These are phyloP conservation scores for Erpornis zantholeuca DNA, from an alignment of 2,113 vertebrate species.

Conservation along the genomic window DNA sequence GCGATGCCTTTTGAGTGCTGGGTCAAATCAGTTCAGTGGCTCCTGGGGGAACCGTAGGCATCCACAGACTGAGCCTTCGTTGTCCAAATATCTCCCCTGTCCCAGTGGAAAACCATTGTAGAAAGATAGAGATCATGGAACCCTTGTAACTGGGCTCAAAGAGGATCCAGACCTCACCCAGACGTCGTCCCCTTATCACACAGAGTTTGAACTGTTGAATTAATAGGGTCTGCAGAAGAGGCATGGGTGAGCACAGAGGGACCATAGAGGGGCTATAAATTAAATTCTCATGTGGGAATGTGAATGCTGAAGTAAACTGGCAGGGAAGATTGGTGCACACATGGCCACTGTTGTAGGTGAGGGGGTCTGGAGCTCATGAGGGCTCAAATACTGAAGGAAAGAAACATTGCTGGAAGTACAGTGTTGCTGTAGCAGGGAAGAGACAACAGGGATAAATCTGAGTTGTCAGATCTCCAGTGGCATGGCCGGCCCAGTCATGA, in stretches of 20 bases:
- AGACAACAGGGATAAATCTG: rapidly evolving
- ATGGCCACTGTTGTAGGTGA: not conserved
- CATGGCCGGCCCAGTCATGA: rapidly evolving
- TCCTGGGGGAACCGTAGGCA: not conserved
- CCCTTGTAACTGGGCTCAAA: not conserved
- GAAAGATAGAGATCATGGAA: not conserved
- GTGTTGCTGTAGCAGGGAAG: not conserved
- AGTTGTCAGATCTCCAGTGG: not conserved
- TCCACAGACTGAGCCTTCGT: not conserved
- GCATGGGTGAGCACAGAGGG: not conserved
- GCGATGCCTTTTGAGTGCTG: rapidly evolving
- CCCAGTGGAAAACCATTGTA: not conserved
- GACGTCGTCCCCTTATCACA: not conserved
- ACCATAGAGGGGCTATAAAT: not conserved
- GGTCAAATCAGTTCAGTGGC: not conserved
- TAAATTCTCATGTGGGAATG: not conserved
- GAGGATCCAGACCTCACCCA: too few species aligned
- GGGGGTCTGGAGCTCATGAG: not conserved
- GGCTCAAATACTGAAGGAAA: not conserved
- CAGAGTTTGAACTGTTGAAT: not conserved
- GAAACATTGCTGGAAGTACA: not conserved
- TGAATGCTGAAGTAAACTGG: not conserved
- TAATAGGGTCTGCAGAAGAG: not conserved
- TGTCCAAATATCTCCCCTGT: not conserved
- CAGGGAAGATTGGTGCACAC: not conserved